A percentile compares a stretch with the other conserved stretches of the same genome.
These are phyloP conservation scores for Gymnoscelis rufifasciata DNA, from an alignment of 2,888 invertebrate genomes.

Conservation along the genomic window DNA sequence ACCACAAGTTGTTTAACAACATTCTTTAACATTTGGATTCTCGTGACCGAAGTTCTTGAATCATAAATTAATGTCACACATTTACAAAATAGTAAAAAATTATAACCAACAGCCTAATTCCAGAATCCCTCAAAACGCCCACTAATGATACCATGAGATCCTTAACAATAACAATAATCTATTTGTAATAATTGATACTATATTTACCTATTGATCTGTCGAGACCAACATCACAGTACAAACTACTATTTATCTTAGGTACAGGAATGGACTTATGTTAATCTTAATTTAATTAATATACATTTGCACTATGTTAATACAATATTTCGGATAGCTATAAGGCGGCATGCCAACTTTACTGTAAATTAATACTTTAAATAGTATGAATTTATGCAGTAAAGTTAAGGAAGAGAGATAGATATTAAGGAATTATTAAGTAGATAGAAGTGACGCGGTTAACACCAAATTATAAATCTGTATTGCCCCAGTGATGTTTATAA, in stretches of 20 bases:
- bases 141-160: slow-evolving; percentile 74
- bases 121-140: slow-evolving; percentile 65
- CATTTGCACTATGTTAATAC: slow-evolving; percentile 66
- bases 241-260: slow-evolving; percentile 75
- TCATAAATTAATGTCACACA: slow-evolving; percentile 34
- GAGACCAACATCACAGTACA: slow-evolving; percentile 78
- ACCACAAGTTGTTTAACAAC: slow-evolving; percentile 52
- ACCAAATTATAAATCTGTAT: slow-evolving; percentile 34
- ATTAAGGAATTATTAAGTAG: slow-evolving; percentile 6
- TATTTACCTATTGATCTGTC: slow-evolving; percentile 70
- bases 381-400: slow-evolving; percentile 17
- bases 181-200: slow-evolving; percentile 74
- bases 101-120: slow-evolving; percentile 63
- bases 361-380: slow-evolving; percentile 12
- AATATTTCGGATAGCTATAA: slow-evolving; percentile 51
- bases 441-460: not conserved
- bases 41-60: slow-evolving; percentile 22
- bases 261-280: slow-evolving; percentile 74
- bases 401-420: slow-evolving; percentile 20
- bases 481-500: slow-evolving; percentile 42
- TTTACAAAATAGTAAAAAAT: slow-evolving; percentile 45
- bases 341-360: slow-evolving; percentile 52
- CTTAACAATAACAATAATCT: slow-evolving; percentile 77
- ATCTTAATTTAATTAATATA: slow-evolving; percentile 56
- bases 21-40: slow-evolving; percentile 28